phyloP scores from a whole-genome alignment of 2,888 invertebrate genomes.

The Blastobasis lacticolella region DNA sequence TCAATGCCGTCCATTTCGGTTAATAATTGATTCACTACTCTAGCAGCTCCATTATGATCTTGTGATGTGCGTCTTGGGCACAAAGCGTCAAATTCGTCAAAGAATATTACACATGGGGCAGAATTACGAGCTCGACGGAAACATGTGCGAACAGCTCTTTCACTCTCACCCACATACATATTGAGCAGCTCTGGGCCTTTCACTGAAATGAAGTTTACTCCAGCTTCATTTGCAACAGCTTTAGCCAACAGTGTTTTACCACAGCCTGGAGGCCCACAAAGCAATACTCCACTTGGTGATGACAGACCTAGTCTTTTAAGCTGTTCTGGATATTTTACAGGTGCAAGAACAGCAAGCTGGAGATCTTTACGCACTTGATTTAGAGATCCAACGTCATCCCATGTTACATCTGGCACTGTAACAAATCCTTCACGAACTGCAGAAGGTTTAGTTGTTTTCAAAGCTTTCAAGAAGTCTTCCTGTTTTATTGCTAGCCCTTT shows the following conservation, averaged over 20 bases:
- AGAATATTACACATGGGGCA: slow-evolving; percentile 98
- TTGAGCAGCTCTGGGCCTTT: slow-evolving; percentile 98
- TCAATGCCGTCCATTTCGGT: slow-evolving; percentile 99
- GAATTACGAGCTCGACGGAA: slow-evolving; percentile 96
- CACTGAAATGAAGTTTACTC: slow-evolving; percentile 98
- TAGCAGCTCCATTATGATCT: slow-evolving; percentile 80
- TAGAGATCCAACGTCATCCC: slow-evolving; percentile 97
- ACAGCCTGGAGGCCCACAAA: slow-evolving; percentile 98
- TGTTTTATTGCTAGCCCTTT: slow-evolving; percentile 79
- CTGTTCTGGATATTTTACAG: slow-evolving; percentile 89
- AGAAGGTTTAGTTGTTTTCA: slow-evolving; percentile 91
- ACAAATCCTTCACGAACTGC: slow-evolving; percentile 98
- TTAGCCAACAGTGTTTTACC: slow-evolving; percentile 98
- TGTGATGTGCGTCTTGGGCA: slow-evolving; percentile 91
- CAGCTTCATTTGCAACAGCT: slow-evolving; percentile 98
- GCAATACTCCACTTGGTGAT: slow-evolving; percentile 90
- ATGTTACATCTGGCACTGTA: slow-evolving; percentile 96
- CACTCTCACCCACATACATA: slow-evolving; percentile 99
- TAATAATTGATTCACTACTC: slow-evolving; percentile 96
- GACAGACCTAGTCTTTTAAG: slow-evolving; percentile 85
- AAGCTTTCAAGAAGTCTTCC: slow-evolving; percentile 84
- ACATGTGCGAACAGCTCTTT: slow-evolving; percentile 95
- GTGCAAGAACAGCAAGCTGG: slow-evolving; percentile 92
- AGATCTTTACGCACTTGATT: slow-evolving; percentile 90
- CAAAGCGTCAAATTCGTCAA: slow-evolving; percentile 97